Evolutionary conservation across 2,888 invertebrate genomes (phyloP), one percentile per base, ranked within the genome.

Genomic region (Argyresthia albistria): DNA sequence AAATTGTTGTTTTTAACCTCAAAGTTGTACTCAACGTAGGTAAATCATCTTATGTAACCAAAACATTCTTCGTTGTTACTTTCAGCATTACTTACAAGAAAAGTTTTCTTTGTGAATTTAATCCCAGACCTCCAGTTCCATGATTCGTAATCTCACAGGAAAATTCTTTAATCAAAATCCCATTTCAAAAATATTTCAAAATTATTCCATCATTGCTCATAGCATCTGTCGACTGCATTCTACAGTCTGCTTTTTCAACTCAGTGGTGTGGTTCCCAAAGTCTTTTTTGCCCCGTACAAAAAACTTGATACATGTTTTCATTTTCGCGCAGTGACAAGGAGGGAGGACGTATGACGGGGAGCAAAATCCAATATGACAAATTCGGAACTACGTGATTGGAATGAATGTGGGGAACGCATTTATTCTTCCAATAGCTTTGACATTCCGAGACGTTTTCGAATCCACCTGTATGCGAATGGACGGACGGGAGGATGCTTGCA

Each of bases 341-440:
- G 55, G 57, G 77, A 72, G 68, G 73, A 76, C 70, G 79, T 76
- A 78, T 83, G 82, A 80, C 70, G 76, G 78, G 76, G 72, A 69
- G 69, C 74, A 76, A 84, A 86, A 86, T 87, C 86, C 86, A 87
- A 87, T 87, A 87, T 87, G 86, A 86, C 86, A 87, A 87, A 86
- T 87, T 87, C 80, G 79, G 76, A 73, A 76, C 73, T 76, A 86
- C 86, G 86, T 87, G 86, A 83, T 82, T 80, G 78, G 86, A 86
- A 86, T 87, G 76, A 77, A 69, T 72, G 70, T 61, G 68, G 71
- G 66, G 66, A 57, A 55, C 57, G 73, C 77, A 79, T 83, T 77
- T 81, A 76, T 81, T 81, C 77, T 75, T 68, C 47, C 42, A n/a
- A 50, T 43, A n/a, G 69, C 70, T 60, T 61, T 65, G 61, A 61